Percentiles rank a stretch among this genome's conserved stretches.
phyloP scores from a whole-genome alignment of 2,113 vertebrate species.

The Nettapus auritus region DNA sequence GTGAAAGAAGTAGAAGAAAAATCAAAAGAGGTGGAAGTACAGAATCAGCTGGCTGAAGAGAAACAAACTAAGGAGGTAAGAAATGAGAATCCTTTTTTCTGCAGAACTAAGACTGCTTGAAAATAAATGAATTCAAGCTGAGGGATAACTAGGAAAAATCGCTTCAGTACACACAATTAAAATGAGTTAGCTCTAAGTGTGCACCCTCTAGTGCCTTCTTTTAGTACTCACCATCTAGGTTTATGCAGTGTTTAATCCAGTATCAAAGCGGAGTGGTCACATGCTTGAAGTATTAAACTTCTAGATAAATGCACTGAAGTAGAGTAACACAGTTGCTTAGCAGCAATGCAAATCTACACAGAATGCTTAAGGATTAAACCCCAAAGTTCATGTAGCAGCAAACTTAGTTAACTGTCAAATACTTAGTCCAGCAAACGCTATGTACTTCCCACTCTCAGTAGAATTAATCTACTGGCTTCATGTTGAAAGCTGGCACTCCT shows the following conservation, averaged over 20 bases:
- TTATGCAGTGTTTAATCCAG: background rate
- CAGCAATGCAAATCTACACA: background rate
- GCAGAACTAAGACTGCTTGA: background rate
- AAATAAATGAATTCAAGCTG: background rate
- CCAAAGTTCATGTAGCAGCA: background rate
- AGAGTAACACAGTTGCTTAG: background rate
- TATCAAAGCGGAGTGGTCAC: background rate
- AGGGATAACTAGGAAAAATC: background rate
- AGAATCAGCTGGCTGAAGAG: background rate
- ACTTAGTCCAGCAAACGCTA: background rate
- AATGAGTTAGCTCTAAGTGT: background rate
- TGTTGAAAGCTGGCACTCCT: background rate
- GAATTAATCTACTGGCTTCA: background rate
- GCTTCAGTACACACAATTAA: background rate
- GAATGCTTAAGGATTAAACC: background rate
- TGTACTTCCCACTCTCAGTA: background rate
- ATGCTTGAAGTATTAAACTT: background rate
- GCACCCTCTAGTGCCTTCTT: background rate
- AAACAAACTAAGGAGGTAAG: slow-evolving; percentile 44
- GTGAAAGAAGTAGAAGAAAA: background rate
- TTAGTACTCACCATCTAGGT: background rate
- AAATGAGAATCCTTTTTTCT: background rate
- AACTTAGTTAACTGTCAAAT: background rate
- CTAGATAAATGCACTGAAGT: background rate
- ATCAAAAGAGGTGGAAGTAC: background rate